Percentiles rank a stretch among this genome's conserved stretches.
These are phyloP conservation scores for Poecilia velifera DNA, from an alignment of 2,797 vertebrate species.

Conservation along the genomic window DNA sequence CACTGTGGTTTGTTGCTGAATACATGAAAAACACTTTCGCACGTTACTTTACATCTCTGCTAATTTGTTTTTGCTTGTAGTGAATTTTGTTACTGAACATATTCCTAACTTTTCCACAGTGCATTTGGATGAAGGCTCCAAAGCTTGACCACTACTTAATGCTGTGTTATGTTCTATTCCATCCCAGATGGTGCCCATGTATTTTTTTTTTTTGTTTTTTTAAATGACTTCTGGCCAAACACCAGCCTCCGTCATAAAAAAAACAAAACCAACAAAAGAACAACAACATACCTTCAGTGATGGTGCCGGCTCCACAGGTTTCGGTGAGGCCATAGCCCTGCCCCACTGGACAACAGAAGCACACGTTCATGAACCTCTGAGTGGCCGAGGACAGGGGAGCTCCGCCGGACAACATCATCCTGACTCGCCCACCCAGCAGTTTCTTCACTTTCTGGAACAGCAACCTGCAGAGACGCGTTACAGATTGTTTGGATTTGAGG, in stretches of 20 bases:
- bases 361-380: constrained; percentile 98
- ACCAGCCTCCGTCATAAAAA: background rate
- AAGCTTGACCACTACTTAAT: background rate
- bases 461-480: constrained; percentile 75
- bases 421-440: constrained; percentile 90
- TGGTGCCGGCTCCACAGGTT: constrained; percentile 95
- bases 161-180: background rate
- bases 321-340: constrained; percentile 98
- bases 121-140: background rate
- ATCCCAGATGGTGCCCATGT: background rate
- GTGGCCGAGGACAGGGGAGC: constrained; percentile 92
- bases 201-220: background rate
- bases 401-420: constrained; percentile 98
- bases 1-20: background rate
- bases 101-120: background rate
- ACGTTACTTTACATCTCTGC: background rate
- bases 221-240: background rate
- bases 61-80: background rate
- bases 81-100: background rate
- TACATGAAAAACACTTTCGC: background rate
- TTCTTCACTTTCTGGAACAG: constrained; percentile 93
- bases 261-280: too few relatives aligned
- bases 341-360: constrained; percentile 97
- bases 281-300: constrained; percentile 88
- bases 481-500: background rate